Evolutionary conservation across 2,888 invertebrate species (phyloP), one percentile per base, ranked within the genome.

Genomic region (Ditula angustiorana): DNA sequence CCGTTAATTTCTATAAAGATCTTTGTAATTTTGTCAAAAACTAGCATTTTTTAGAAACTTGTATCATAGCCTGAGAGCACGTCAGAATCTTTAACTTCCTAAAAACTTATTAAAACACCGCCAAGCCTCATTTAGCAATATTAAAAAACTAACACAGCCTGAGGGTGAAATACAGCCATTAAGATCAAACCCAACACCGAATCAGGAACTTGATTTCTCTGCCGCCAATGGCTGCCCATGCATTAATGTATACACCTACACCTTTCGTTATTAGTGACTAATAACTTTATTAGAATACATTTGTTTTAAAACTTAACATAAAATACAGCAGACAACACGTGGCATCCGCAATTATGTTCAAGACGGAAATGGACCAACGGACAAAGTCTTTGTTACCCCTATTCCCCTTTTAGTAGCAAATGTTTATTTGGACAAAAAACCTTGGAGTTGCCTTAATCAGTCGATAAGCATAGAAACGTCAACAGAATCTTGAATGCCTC

Each of bases 341-440:
- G 68, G 68, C 66, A 53, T 68, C 66, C 66, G 44, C 68, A 62
- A 68, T 68, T 68, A 68, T 47, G 61, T 65, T 58, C 37, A 37
- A 62, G 62, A 57, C 56, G 62, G 62, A 64, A 55, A 58, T 50
- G 61, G 65, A 61, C 59, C 64, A 64, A 64, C 64, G 64, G 64
- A 52, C 64, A 59, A 50, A 1, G 52, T 46, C 26, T 49, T 58
- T 64, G 58, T 64, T 58, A 37, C 58, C 64, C 58, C 46, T 64
- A 46, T 52, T 59, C 64, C 57, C 63, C 57, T 50, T 56, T 64
- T 52, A 33, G 35, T 46, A 58, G 46, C 64, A 53, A 59, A 59
- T 64, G 58, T 64, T 55, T 52, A 33, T 35, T 52, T 46, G 21
- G 44, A 19, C 19, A 37, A 46, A 61, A 63, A 41, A 28, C 30